Percentiles rank a stretch among this genome's conserved stretches.
Evolutionary conservation across 2,797 vertebrate species (phyloP).

Genomic region (Ceyx erithaca): DNA sequence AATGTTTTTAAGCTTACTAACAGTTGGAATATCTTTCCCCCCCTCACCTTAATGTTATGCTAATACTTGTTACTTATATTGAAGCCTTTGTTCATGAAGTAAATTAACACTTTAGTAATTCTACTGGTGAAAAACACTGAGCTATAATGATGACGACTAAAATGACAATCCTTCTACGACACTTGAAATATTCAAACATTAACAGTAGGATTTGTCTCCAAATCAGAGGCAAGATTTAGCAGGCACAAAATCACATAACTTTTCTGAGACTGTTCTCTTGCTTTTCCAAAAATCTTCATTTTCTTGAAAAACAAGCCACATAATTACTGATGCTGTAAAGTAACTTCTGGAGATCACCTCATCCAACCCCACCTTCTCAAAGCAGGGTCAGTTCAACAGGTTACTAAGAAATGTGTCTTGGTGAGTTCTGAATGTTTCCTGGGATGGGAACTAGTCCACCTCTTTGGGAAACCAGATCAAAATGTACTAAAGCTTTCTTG

Average conservation of each 20-base stretch:
- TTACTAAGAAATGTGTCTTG: neutral
- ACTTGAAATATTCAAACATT: neutral
- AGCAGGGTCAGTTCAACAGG: neutral
- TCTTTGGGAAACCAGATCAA: neutral
- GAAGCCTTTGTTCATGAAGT: conserved; percentile 18
- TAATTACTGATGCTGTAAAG: neutral
- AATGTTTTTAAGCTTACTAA: conserved; percentile 56
- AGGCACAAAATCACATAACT: neutral
- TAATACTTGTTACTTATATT: neutral
- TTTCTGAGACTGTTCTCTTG: neutral
- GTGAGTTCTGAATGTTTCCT: neutral
- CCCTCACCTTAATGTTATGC: neutral
- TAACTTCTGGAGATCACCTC: neutral
- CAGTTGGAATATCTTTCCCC: neutral
- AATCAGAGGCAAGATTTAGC: neutral
- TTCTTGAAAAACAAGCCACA: neutral
- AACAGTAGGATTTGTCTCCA: neutral
- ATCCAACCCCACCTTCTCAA: neutral
- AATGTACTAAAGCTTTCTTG: neutral
- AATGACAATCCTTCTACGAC: neutral
- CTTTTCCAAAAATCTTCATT: neutral
- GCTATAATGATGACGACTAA: neutral
- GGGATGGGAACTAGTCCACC: neutral
- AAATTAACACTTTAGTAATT: conserved; percentile 14
- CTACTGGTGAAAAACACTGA: neutral